Percentiles rank a stretch among this genome's conserved stretches.
These are phyloP conservation scores for Salvelinus sp. DNA, from an alignment of 2,113 vertebrate genomes.

Conservation along the genomic window DNA sequence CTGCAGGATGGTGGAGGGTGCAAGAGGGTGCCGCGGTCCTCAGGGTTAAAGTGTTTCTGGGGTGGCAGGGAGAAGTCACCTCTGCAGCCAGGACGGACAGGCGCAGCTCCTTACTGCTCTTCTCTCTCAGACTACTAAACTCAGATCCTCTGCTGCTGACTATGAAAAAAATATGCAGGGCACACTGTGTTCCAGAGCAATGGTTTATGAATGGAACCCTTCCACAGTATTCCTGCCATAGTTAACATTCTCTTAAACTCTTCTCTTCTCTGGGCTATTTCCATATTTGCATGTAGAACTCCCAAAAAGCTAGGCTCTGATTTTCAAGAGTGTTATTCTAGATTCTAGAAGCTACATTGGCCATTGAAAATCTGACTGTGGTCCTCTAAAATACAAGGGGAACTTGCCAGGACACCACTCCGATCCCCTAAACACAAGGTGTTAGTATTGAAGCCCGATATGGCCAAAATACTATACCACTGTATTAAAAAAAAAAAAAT, in stretches of 20 bases:
- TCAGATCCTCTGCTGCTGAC: too few relatives aligned
- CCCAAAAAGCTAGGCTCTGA: background rate
- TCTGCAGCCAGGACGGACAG: too few relatives aligned
- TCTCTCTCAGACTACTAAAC: too few relatives aligned
- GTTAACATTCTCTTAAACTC: background rate
- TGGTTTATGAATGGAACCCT: background rate
- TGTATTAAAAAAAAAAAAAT: too few relatives aligned
- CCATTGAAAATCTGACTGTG: background rate
- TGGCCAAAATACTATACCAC: too few relatives aligned
- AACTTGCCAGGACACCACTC: conserved; percentile 29
- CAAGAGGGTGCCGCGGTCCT: background rate
- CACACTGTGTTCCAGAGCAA: background rate
- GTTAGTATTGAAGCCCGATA: conserved; percentile 27
- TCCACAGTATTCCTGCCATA: background rate
- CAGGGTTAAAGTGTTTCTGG: background rate
- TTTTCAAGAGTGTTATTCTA: background rate
- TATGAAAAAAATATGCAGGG: too few relatives aligned
- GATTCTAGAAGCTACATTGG: background rate
- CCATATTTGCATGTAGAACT: background rate
- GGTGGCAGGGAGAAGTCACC: background rate
- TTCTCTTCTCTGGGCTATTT: background rate
- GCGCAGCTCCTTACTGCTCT: too few relatives aligned
- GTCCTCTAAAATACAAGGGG: background rate
- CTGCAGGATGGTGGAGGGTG: conserved; percentile 1
- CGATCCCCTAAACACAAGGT: conserved; percentile 68